Base-by-base conservation (phyloP, 1,140 invertebrate species). In the Ganaspis sp. region DNA sequence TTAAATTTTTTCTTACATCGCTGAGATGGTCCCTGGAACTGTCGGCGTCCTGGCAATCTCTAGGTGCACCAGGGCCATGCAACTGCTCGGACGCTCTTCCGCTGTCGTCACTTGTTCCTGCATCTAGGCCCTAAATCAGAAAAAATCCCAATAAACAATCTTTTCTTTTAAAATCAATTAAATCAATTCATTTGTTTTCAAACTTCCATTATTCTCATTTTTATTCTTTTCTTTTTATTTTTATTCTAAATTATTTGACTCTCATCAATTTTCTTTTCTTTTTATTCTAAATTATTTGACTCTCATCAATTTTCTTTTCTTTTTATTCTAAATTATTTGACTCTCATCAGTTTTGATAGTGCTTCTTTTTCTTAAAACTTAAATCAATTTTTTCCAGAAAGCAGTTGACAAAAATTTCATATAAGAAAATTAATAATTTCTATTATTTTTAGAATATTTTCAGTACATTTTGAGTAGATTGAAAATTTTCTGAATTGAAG, bases 1-100 rank as follows among this genome's bases (percentile, higher is more conserved):
- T 64, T n/a, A 29, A 4, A 26, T n/a, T 53, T 45, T 15, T 38
- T 94, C 94, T 94, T 93, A 95, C 95, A 93, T 96, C 95, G 92
- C 94, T 95, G 86, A 95, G 93, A 88, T 95, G 93, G 91, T 95
- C 95, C 91, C 95, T 94, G 84, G 94, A 95, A 91, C 94, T 95
- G 90, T 95, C 94, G 81, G 94, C 94, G 89, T 95, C 94, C 87
- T 91, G 90, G 87, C 89, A 88, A 86, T 91, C 90, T 84, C 94
- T 92, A 74, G 94, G 94, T 89, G 95, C 93, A 79, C 94, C 94
- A 88, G 94, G 94, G 85, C 94, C 94, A 82, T 94, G 95, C 85
- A 95, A 92, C 87, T 94, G 93, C 92, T 95, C 94, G 77, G 94
- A 95, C 84, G 94, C 95, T 90, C 95, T 91, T 83, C 94, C 94